These are phyloP conservation scores for Perca flavescens DNA, from an alignment of 2,113 vertebrate genomes.

Conservation along the genomic window DNA sequence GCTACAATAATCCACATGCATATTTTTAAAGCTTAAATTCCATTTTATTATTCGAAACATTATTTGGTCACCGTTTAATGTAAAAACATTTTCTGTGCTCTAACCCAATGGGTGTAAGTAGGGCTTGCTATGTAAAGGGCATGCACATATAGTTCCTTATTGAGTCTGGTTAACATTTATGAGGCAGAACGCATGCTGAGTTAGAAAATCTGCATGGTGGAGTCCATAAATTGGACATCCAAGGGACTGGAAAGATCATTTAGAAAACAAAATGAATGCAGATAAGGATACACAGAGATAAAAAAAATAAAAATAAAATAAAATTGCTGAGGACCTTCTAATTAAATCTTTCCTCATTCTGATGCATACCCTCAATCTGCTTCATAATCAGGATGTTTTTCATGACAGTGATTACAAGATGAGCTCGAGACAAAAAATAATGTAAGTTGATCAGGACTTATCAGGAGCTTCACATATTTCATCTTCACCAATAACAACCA, in stretches of 20 bases:
- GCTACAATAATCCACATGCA: background rate
- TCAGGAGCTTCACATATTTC: background rate
- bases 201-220: background rate
- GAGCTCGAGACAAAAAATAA: background rate
- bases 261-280: slow-evolving; percentile 36
- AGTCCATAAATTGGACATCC: slow-evolving; percentile 21
- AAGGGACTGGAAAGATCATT: slow-evolving; percentile 10
- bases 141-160: background rate
- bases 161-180: slow-evolving; percentile 31
- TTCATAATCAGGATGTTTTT: slow-evolving; percentile 7
- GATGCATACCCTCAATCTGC: slow-evolving; percentile 18
- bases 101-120: background rate
- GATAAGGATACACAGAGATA: background rate
- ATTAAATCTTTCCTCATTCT: slow-evolving; percentile 39
- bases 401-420: slow-evolving; percentile 14
- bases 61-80: background rate
- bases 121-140: background rate
- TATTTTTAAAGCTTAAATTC: slow-evolving; percentile 12
- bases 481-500: background rate
- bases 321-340: slow-evolving; percentile 34
- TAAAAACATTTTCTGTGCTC: background rate
- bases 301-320: no score
- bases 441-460: background rate
- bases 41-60: background rate
- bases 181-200: background rate